A percentile compares a stretch with the other conserved stretches of the same genome.
phyloP scores from a whole-genome alignment of 2,797 vertebrate genomes.

The Chaetophractus vellerosus region DNA sequence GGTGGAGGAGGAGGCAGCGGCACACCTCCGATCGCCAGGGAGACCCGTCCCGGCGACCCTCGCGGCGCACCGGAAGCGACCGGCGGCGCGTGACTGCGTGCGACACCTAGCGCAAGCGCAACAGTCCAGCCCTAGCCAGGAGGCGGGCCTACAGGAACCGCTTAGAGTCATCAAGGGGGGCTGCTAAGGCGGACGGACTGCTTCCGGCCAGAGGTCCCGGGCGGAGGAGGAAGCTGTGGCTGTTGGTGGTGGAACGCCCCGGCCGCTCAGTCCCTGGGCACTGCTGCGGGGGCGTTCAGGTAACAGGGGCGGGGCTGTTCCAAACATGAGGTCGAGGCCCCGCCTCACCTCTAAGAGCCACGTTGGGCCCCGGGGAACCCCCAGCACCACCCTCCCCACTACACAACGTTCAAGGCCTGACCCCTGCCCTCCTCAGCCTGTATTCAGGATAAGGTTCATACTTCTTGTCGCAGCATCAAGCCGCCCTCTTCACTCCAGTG shows the following conservation, averaged over 20 bases:
- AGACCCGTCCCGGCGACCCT: slow-evolving; percentile 81
- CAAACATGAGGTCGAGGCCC: not conserved
- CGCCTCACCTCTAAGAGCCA: not conserved
- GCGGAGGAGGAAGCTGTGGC: not conserved
- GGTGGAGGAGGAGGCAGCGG: fast-evolving
- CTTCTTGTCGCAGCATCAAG: not conserved
- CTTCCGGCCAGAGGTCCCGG: not conserved
- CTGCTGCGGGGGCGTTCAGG: slow-evolving; percentile 1
- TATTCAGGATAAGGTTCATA: not conserved
- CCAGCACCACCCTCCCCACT: not conserved
- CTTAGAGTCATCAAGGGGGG: not conserved
- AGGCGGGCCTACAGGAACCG: not conserved
- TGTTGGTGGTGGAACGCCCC: fast-evolving
- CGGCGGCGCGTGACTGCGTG: slow-evolving; percentile 66
- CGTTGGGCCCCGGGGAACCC: not conserved
- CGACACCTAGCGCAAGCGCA: slow-evolving; percentile 74
- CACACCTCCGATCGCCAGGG: slow-evolving; percentile 63
- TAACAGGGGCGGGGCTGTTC: not conserved
- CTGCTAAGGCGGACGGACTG: not conserved
- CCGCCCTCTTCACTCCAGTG: not conserved
- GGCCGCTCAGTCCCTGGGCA: not conserved
- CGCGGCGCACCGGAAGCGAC: slow-evolving; percentile 84
- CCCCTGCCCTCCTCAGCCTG: not conserved
- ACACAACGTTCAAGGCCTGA: not conserved
- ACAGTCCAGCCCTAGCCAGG: not conserved